These are phyloP conservation scores for Helostoma temminkii DNA, from an alignment of 2,797 vertebrate genomes.

Conservation along the genomic window DNA sequence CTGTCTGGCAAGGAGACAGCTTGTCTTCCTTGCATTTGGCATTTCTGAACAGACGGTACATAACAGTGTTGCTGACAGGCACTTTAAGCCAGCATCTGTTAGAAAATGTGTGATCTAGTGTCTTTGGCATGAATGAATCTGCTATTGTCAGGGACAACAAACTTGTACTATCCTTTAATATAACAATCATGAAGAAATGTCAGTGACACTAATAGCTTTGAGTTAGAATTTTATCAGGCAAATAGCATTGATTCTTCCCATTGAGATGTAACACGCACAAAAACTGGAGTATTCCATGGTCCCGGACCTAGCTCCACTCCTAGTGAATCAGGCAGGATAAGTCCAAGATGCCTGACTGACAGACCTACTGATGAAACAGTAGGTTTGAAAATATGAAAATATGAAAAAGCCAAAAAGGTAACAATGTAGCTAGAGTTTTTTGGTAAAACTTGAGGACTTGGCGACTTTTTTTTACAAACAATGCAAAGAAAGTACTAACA, in stretches of 20 bases:
- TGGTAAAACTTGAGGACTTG: neutral
- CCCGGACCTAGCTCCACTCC: conserved; percentile 19
- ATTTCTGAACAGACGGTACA: conserved; percentile 78
- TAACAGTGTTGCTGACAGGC: conserved; percentile 74
- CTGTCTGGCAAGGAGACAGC: conserved; percentile 75
- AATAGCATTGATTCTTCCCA: conserved; percentile 28
- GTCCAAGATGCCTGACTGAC: conserved; percentile 25
- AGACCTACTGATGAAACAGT: conserved; percentile 33
- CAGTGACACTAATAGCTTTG: conserved; percentile 41
- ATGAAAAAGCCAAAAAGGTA: conserved; percentile 18
- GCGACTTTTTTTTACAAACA: neutral
- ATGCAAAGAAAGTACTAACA: neutral
- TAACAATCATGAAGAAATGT: conserved; percentile 52
- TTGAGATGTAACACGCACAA: conserved; percentile 30
- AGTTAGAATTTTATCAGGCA: conserved; percentile 46
- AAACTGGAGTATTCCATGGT: conserved; percentile 16
- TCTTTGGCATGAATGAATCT: conserved; percentile 77
- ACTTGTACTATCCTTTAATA: conserved; percentile 51
- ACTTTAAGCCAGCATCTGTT: conserved; percentile 80
- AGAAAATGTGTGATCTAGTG: conserved; percentile 70
- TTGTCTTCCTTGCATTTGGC: conserved; percentile 72
- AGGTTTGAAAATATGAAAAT: too few species aligned
- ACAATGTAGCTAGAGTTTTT: neutral
- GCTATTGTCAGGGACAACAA: conserved; percentile 55
- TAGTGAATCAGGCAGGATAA: conserved; percentile 10